Evolutionary conservation across 2,888 invertebrate species (phyloP), one percentile per base, ranked within the genome.

Genomic region (Siphonodentalium dalli): DNA sequence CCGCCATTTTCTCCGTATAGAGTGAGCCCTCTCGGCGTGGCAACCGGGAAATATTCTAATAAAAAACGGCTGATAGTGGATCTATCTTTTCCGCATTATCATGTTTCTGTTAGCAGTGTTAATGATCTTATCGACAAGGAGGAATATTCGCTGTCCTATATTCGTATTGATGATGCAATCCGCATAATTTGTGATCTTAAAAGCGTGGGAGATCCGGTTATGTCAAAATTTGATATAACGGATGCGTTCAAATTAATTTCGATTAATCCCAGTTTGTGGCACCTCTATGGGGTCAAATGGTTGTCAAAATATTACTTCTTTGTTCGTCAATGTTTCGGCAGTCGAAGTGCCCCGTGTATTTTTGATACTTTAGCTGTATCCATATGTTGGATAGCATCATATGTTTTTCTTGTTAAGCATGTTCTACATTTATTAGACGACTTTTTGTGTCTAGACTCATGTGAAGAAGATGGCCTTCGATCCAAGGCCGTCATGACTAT

Each of bases 91-190:
- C 60, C 63, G 13, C 65, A 61, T 46, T 35, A 63, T 11, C 38
- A 56, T 37, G 5, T 7, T n/a, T 11, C 27, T 8, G 33, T 57
- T 26, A 20, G 18, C 11, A 65, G 60, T 24, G 37, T 65, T 3
- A 65, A 62, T 28, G 43, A 53, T n/a, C 23, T 65, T 13, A 65
- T 65, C 23, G 51, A 53, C 34, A 61, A 64, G 53, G 49, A 59
- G 11, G 18, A 43, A 11, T 55, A 42, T 39, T 46, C 47, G 13
- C 34, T 61, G 31, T 31, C 44, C 0, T 62, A 62, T 50, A 58
- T 63, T 2, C 39, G 34, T 11, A 41, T 63, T 20, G 63, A 66
- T 48, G 58, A 60, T 46, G 65, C 59, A 3, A 59, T 63, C 20
- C 31, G 43, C 6, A 41, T 40, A 1, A 58, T 66, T 7, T n/a